Percentiles rank a stretch among this genome's conserved stretches.
Evolutionary conservation across 1,140 invertebrate genomes (phyloP).

Genomic region (Pachypeltis micranthus): DNA sequence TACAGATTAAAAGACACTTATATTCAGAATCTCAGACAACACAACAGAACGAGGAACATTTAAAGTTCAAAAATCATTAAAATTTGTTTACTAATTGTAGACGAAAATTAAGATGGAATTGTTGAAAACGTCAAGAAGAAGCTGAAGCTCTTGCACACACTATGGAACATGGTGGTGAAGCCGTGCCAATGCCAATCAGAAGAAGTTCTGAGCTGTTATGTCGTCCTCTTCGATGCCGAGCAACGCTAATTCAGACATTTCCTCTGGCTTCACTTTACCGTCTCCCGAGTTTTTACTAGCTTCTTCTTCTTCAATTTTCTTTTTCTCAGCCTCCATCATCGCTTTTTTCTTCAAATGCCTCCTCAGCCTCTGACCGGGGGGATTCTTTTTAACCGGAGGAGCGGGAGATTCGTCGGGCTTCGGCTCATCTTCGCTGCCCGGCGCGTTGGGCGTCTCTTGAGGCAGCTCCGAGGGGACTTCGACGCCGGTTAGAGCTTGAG

Average conservation of each 20-base stretch:
- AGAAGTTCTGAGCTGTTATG: slow-evolving; percentile 44
- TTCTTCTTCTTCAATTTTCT: slow-evolving; percentile 11
- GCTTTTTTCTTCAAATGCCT: slow-evolving; percentile 22
- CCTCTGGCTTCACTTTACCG: slow-evolving; percentile 32
- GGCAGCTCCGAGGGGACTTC: not conserved
- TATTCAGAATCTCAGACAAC: no score
- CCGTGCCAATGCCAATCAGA: not conserved
- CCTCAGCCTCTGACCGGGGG: slow-evolving; percentile 26
- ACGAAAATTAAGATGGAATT: no score
- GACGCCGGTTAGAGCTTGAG: no score
- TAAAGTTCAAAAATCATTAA: no score
- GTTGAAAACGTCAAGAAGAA: no score
- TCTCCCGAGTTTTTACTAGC: not conserved
- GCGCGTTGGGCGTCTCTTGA: not conserved
- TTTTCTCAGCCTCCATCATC: slow-evolving; percentile 19
- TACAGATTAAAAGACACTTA: no score
- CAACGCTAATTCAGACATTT: slow-evolving; percentile 52
- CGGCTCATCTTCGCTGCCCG: not conserved
- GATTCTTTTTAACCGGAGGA: slow-evolving; percentile 25
- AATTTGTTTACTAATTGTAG: no score
- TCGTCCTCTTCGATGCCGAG: slow-evolving; percentile 55
- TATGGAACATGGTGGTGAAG: no score
- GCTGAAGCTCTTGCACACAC: no score
- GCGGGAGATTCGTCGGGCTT: not conserved
- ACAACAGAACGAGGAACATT: no score